Base-by-base conservation (phyloP, 2,888 invertebrate species). In the Odiellus spinosus region DNA sequence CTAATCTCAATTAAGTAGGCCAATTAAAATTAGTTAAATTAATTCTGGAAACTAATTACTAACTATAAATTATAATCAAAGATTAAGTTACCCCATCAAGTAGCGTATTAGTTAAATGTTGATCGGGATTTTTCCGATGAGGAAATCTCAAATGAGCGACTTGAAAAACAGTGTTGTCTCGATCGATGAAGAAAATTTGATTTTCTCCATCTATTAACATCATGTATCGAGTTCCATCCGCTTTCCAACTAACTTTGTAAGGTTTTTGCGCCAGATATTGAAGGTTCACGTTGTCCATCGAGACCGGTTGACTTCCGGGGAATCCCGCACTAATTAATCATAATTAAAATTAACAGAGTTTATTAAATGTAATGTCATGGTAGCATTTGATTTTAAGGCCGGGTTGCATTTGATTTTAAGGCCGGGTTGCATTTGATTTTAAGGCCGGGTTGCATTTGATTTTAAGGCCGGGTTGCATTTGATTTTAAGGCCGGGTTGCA, bases 171-270 rank as follows among this genome's bases (percentile, higher is more conserved):
- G 83, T 81, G 68, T 93, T 82, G 68, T 98, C 91, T 61, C 98
- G 75, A 71, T 99, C 98, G 59, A 96, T 71, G 71, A 96, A 88
- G 63, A 82, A 99, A 14, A 93, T 76, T 62, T 88, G 78, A 54
- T 82, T 74, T 56, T 77, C 76, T 18, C 80, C 83, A 58, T 86
- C 78, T 54, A 99, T 88, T 38, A 93, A 70, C 87, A 98, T 87
- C 85, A 98, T 84, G 64, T 91, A 98, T 60, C 88, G 78, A 32
- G 83, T 85, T 34, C 98, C 98, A 67, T 99, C 98, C 10, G 98
- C 98, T 64, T 99, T 99, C 98, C 98, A 99, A 2, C 95, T 96
- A 1, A 98, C 95, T 63, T 80, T 77, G 62, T 98, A 99, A 0
- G 85, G 84, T 61, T 84, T 84, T 55, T 78, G 68, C 26, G 75